phyloP scores from a whole-genome alignment of 2,797 vertebrate species.

The Psittacula echo region DNA sequence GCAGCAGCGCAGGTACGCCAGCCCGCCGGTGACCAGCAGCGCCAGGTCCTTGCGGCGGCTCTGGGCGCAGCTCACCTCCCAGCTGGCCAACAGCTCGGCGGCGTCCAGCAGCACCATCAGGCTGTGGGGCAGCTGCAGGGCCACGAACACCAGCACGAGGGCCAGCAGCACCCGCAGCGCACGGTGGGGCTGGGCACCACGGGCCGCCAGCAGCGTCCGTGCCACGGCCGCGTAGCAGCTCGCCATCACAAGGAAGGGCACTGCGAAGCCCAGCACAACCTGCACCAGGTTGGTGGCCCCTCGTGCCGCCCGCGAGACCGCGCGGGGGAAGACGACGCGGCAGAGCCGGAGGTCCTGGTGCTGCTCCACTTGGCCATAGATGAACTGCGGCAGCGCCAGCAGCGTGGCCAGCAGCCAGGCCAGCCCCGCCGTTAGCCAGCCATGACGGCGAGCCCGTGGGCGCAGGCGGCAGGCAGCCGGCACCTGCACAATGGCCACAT shows the following conservation, averaged over 20 bases:
- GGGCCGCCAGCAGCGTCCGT: slow-evolving; percentile 77
- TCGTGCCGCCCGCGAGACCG: slow-evolving; percentile 65
- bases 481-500: slow-evolving; percentile 84
- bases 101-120: slow-evolving; percentile 82
- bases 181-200: slow-evolving; percentile 69
- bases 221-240: slow-evolving; percentile 84
- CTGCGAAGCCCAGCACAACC: slow-evolving; percentile 81
- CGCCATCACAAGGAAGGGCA: slow-evolving; percentile 86
- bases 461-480: slow-evolving; percentile 71
- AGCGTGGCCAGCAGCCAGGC: slow-evolving; percentile 82
- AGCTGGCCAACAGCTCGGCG: slow-evolving; percentile 54
- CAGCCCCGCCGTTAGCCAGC: slow-evolving; percentile 63
- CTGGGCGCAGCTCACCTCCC: slow-evolving; percentile 70
- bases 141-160: slow-evolving; percentile 86
- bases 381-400: slow-evolving; percentile 86
- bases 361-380: slow-evolving; percentile 69
- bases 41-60: slow-evolving; percentile 77
- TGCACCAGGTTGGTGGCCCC: slow-evolving; percentile 76
- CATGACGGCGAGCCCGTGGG: slow-evolving; percentile 42
- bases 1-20: slow-evolving; percentile 89
- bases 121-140: slow-evolving; percentile 91
- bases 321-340: slow-evolving; percentile 68
- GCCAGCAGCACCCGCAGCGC: slow-evolving; percentile 84
- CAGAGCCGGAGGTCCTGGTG: slow-evolving; percentile 66
- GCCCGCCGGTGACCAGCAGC: slow-evolving; percentile 83